These are phyloP conservation scores for Porites divaricata DNA, from an alignment of 92 coral and sea anemone genomes.

Conservation along the genomic window DNA sequence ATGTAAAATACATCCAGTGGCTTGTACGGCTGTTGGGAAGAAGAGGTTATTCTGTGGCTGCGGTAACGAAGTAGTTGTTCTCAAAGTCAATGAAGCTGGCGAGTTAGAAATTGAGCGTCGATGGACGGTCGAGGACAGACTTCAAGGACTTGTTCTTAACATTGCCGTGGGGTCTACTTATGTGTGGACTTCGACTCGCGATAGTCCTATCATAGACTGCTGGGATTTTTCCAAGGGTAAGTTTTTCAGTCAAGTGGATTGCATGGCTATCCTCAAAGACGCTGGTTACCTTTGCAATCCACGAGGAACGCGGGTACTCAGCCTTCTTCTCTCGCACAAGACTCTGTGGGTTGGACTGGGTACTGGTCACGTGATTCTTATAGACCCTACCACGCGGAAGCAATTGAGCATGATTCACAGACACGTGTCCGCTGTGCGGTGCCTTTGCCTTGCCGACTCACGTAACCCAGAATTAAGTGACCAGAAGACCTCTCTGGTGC, in stretches of 20 bases:
- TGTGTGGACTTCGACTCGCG: constrained; percentile 90
- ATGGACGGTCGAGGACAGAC: constrained; percentile 74
- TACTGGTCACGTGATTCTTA: constrained; percentile 85
- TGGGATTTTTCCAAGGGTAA: constrained; percentile 78
- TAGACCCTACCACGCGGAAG: constrained; percentile 75
- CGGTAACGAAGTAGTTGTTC: constrained; percentile 87
- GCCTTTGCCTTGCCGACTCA: constrained; percentile 82
- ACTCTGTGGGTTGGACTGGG: constrained; percentile 95
- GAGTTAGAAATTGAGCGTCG: constrained; percentile 74
- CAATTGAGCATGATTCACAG: constrained; percentile 81
- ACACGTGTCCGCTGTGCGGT: constrained; percentile 93
- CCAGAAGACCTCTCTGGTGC: constrained; percentile 69
- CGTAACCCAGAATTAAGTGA: constrained; percentile 68
- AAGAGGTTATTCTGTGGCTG: constrained; percentile 83
- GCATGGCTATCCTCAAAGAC: constrained; percentile 62
- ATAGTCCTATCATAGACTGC: constrained; percentile 72
- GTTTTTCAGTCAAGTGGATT: constrained; percentile 77
- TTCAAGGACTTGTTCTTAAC: constrained; percentile 77
- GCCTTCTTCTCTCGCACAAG: constrained; percentile 76
- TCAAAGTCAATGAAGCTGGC: constrained; percentile 45
- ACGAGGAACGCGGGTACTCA: constrained; percentile 84
- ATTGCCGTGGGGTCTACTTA: constrained; percentile 77
- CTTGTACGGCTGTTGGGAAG: constrained; percentile 73
- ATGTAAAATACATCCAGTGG: constrained; percentile 62
- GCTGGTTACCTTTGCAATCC: constrained; percentile 60